phyloP scores from a whole-genome alignment of 2,113 vertebrate species.

The Epinephelus fuscoguttatus region DNA sequence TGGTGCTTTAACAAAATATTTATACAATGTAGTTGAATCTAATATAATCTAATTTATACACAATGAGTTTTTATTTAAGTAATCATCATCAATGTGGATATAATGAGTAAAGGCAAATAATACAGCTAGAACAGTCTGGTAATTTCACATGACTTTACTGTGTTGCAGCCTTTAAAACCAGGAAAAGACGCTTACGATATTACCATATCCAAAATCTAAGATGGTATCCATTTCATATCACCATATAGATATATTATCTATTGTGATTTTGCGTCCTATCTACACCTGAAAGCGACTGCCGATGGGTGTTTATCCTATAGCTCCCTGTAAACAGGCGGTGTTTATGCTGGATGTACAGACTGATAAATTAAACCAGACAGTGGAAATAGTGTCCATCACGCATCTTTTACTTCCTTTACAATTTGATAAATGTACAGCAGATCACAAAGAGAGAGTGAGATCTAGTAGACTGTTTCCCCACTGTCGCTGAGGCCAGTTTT shows the following conservation, averaged over 20 bases:
- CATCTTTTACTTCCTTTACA: neutral
- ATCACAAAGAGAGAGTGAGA: neutral
- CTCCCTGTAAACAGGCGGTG: neutral
- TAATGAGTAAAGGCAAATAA: no score
- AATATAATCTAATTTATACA: no score
- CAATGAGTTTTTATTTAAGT: no score
- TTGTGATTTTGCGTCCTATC: neutral
- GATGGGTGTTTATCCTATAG: neutral
- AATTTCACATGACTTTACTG: no score
- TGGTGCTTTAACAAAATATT: no score
- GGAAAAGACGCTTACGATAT: no score
- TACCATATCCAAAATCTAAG: no score
- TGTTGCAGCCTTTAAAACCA: no score
- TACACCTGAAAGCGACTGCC: neutral
- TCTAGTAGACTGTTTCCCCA: conserved; percentile 72
- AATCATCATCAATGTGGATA: no score
- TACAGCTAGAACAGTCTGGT: no score
- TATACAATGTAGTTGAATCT: no score
- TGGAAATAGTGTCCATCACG: neutral
- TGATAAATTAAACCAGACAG: neutral
- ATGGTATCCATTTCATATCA: no score
- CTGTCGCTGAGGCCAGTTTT: conserved; percentile 85
- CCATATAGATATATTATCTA: neutral
- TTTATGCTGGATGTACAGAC: neutral
- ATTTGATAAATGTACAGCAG: neutral